phyloP scores from a whole-genome alignment of 2,113 vertebrate species.

The Pygoscelis antarcticus region DNA sequence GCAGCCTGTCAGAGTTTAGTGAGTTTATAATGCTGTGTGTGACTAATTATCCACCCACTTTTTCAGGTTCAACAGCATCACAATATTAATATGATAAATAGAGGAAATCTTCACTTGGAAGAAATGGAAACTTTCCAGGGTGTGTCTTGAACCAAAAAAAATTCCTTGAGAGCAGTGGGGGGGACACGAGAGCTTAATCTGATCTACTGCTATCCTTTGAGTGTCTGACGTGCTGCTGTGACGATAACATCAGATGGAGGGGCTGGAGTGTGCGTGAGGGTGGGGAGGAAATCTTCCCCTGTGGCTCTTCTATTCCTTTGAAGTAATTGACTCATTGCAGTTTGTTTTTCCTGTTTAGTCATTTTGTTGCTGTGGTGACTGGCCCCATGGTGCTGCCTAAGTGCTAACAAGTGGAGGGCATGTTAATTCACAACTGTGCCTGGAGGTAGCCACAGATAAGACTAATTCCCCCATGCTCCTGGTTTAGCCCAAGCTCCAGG shows the following conservation, averaged over 20 bases:
- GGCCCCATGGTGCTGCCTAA: neutral
- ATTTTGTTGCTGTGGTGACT: constrained; percentile 23
- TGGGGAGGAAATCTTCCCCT: neutral
- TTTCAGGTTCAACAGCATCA: neutral
- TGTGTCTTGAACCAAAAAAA: neutral
- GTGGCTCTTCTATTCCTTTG: constrained; percentile 1
- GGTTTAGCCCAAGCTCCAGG: neutral
- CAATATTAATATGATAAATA: neutral
- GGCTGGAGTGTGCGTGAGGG: neutral
- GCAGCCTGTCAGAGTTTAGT: neutral
- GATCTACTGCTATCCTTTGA: neutral
- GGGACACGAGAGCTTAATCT: neutral
- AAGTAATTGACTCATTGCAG: constrained; percentile 41
- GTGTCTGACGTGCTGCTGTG: neutral
- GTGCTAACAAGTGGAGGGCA: neutral
- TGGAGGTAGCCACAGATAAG: neutral
- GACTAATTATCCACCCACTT: neutral
- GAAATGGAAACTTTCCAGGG: neutral
- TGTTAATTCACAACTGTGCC: neutral
- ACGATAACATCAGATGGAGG: neutral
- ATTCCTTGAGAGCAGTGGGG: neutral
- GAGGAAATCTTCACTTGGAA: neutral
- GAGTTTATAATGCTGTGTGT: neutral
- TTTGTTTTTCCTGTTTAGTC: constrained; percentile 36
- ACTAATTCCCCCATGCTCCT: neutral